Evolutionary conservation across 2,797 vertebrate species (phyloP), one percentile per base, ranked within the genome.

Genomic region (Yasuhikotakia modesta): DNA sequence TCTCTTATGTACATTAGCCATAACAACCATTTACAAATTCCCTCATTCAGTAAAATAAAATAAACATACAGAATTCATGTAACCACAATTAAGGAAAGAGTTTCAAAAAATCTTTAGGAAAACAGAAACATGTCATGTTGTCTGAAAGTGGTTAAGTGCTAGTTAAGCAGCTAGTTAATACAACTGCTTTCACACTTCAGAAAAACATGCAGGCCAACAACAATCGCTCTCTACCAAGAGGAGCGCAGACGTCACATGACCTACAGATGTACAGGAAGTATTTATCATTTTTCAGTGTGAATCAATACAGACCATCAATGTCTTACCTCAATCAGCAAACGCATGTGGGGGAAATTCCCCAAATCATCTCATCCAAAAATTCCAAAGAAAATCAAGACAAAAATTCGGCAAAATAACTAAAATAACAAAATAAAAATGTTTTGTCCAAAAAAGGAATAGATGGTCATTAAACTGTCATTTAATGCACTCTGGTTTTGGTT

Each of bases 401-500:
- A 22, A 32, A 73, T 48, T 17, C 72, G 52, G 60, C 72, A 73
- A 35, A 61, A 30, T 73, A 0, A 16, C 24, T 46, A 1, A 30
- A 50, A 32, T n/a, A n/a, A n/a, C n/a, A 12, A 12, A 24, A 57
- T 4, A 39, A 39, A 39, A 39, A 8, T 39, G 6, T 10, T 39
- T 39, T 7, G 10, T 24, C 22, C 22, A 24, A 57, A 52, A 21
- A 57, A 12, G 22, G 3, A 57, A 57, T 10, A 57, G 21, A 8
- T 55, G 6, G n/a, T 55, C 19, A 55, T 21, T 21, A 8, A 13
- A 16, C 13, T 13, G 24, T 14, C 13, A 16, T 58, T 27, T 27
- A 27, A 16, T 45, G 30, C 2, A 14, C 32, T 76, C 67, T 75
- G 5, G 61, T 67, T 81, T 81, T 79, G 79, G 82, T 27, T 75